Evolutionary conservation across 92 coral and sea anemone genomes (phyloP), one percentile per base, ranked within the genome.

Genomic region (Parazoanthus darwini): DNA sequence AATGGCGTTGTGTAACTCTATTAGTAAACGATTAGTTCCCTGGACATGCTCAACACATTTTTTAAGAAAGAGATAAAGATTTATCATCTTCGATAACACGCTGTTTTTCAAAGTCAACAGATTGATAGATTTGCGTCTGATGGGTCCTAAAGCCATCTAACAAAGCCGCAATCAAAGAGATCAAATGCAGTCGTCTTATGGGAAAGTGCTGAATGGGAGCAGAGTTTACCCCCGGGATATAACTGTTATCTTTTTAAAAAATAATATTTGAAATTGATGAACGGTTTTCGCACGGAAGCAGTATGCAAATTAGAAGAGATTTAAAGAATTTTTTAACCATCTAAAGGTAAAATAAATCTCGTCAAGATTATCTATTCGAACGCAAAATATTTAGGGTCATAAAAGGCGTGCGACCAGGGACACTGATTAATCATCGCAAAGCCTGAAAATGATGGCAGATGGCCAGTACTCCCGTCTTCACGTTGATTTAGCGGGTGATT

Each of bases 61-160:
- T 35, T 81, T 84, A 46, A 46, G 26, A 48, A 71, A 14, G 42
- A 44, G 77, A 84, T 84, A 33, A 22, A 26, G 44, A 84, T 84
- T 82, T 84, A 84, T 67, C 76, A 82, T 84, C 48, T 70, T 84
- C 44, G 79, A 84, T 70, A 84, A 70, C 87, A 71, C 51, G 66
- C 43, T 84, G 66, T 48, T 70, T 26, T 73, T 71, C 33, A 46
- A 56, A 84, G 66, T 71, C 87, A 71, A 72, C 16, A 71, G 67
- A 84, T 84, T 43, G 76, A 65, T 20, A 25, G 82, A 66, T 63
- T 82, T 68, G 71, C 80, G 22, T 71, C 79, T 70, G 66, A 84
- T 84, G 46, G 25, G 38, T 16, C n/a, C 54, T 9, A 71, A 20
- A 51, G 42, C 43, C 20, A 76, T 76, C 51, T 39, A 76, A 11